Conservation (phyloP, 2,888 invertebrate species). For the Nineta flava region DNA sequence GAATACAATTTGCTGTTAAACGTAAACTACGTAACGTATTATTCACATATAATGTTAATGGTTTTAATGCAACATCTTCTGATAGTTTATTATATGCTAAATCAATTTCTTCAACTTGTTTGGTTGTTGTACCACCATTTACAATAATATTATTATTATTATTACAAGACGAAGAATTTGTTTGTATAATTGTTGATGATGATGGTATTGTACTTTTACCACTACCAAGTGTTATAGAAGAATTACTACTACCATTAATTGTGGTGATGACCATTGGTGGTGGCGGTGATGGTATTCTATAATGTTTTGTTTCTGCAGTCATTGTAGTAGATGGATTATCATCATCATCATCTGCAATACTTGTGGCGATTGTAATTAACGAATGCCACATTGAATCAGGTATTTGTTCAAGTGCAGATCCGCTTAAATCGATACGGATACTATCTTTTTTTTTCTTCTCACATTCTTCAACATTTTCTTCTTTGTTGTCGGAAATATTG, state of each 20-base stretch:
- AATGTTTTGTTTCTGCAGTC: not conserved
- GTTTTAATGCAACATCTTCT: constrained; percentile 14
- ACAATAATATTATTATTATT: not conserved
- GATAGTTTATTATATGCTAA: constrained; percentile 24
- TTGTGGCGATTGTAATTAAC: constrained; percentile 6
- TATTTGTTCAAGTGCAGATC: constrained; percentile 6
- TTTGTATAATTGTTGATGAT: not conserved
- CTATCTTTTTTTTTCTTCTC: not conserved
- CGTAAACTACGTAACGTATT: constrained; percentile 24
- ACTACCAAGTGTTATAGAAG: not conserved
- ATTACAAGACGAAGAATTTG: not conserved
- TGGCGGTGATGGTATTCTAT: too few species aligned
- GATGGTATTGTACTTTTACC: not conserved
- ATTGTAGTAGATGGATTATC: too few species aligned
- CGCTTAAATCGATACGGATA: constrained; percentile 6
- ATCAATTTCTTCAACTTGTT: constrained; percentile 22
- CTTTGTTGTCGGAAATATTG: not conserved
- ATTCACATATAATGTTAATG: constrained; percentile 10
- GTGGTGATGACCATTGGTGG: not conserved
- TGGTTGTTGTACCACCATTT: not conserved
- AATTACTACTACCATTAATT: not conserved
- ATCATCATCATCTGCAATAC: not conserved
- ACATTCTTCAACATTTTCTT: not conserved
- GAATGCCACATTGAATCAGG: constrained; percentile 6
- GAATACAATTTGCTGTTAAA: constrained; percentile 38